Evolutionary conservation across 2,888 invertebrate genomes (phyloP).

Genomic region (Autographa gamma): DNA sequence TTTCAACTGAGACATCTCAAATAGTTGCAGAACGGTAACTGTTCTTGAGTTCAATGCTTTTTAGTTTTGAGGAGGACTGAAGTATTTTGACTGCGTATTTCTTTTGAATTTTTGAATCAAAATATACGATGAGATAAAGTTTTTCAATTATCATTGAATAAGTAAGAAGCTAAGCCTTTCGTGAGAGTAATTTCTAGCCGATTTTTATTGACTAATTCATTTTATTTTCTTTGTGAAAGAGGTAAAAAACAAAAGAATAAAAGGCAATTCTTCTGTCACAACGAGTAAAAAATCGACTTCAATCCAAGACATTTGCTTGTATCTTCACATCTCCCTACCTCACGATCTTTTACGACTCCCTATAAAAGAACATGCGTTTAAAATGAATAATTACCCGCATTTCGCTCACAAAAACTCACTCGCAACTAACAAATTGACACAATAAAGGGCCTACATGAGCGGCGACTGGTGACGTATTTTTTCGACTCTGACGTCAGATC

Average conservation of each 20-base stretch:
- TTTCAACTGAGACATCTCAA: conserved; percentile 21
- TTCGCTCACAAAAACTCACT: conserved; percentile 30
- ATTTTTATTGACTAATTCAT: no score
- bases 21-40: conserved; percentile 9
- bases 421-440: conserved; percentile 48
- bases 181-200: no score
- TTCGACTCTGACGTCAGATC: conserved; percentile 49
- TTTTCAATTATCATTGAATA: no score
- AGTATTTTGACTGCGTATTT: neutral
- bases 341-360: neutral
- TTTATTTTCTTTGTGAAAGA: no score
- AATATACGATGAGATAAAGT: no score
- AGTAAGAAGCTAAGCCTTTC: no score
- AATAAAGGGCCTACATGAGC: conserved; percentile 47
- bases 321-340: neutral
- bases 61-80: neutral
- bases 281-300: neutral
- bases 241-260: no score
- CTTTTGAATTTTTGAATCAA: neutral
- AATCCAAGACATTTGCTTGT: neutral
- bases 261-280: neutral
- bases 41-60: conserved; percentile 15
- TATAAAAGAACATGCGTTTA: conserved; percentile 1
- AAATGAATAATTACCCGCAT: conserved; percentile 35
- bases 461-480: conserved; percentile 47